Evolutionary conservation across 1,140 invertebrate species (phyloP), one percentile per base, ranked within the genome.

Genomic region (Notospermus geniculatus): DNA sequence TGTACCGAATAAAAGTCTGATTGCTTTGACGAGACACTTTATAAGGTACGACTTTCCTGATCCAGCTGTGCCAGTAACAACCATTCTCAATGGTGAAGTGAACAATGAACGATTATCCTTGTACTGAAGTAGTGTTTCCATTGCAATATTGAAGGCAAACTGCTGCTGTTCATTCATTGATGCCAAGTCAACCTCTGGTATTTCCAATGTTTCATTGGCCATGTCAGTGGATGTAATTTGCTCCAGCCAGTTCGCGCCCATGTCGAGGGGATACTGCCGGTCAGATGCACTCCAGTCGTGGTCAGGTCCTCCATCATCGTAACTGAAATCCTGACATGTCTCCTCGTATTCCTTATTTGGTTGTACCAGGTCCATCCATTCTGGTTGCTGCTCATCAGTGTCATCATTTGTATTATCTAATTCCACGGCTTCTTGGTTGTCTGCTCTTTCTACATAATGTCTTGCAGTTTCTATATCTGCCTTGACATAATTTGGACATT

Each of bases 51-150:
- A 9, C 46, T 64, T 63, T 32, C 55, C 58, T 32, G 58, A 45
- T 55, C 64, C 61, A 23, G 65, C 30, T 19, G 65, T 63, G 50
- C 57, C 61, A 55, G 63, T 66, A 5, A 66, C 39, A 43, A 43
- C 19, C 11, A 43, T 11, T 11, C 39, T 11, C 39, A 43, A 43
- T 43, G 39, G 39, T 43, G 11, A 11, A 43, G 19, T 13, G 19
- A 13, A 11, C 19, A 13, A 19, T 13, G 39, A 43, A 11, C 39
- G 11, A 43, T 43, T 43, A 13, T 43, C 39, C 11, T 43, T 43
- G 39, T 43, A 43, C 11, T 43, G 11, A 19, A 13, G 11, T 19
- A 43, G 19, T 13, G 39, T 43, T 43, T 43, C 11, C 39, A 43
- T 43, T 43, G 19, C 39, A 11, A 43, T 11, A 13, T 43, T 43